Evolutionary conservation across 2,888 invertebrate genomes (phyloP).

Genomic region (Diarsia dahlii): DNA sequence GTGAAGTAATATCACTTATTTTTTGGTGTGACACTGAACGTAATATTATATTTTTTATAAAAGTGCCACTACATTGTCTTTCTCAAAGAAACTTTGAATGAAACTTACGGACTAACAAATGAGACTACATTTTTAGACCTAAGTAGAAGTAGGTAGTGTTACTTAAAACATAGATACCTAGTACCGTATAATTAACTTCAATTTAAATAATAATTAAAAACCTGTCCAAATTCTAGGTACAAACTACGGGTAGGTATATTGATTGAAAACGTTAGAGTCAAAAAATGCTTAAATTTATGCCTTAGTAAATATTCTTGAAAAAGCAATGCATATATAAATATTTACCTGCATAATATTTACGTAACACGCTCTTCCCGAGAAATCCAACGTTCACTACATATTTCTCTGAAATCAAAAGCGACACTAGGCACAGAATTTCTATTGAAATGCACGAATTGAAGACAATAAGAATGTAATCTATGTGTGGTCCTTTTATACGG

Average conservation of each 20-base stretch:
- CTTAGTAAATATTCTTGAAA: too few species aligned
- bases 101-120: not conserved
- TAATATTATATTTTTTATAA: not conserved
- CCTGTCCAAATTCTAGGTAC: too few species aligned
- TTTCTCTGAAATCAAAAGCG: constrained; percentile 43
- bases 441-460: constrained; percentile 20
- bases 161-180: not conserved
- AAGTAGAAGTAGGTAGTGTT: not conserved
- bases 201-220: not conserved
- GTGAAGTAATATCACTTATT: not conserved
- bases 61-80: not conserved
- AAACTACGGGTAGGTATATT: too few species aligned
- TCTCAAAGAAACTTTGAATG: not conserved
- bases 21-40: not conserved
- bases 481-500: constrained; percentile 44
- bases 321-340: not conserved
- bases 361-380: constrained; percentile 23
- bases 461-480: constrained; percentile 21
- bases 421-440: constrained; percentile 11
- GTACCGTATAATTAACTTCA: not conserved
- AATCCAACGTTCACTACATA: constrained; percentile 12
- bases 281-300: too few species aligned
- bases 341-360: constrained; percentile 9
- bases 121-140: not conserved
- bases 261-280: too few species aligned